Conservation (phyloP, 2,797 vertebrate genomes). For the Pampus argenteus region DNA sequence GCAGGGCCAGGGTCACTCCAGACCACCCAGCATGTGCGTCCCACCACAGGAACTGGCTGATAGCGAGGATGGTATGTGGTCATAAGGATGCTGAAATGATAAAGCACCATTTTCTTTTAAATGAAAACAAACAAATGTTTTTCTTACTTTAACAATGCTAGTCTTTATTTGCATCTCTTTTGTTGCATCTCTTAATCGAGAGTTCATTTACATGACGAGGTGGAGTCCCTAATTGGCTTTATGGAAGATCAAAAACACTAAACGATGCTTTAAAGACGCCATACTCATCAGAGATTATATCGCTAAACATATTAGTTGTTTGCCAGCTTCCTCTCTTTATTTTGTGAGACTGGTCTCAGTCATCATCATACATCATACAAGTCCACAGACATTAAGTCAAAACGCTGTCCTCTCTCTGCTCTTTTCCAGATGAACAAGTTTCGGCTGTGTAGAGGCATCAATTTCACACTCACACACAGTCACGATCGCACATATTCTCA, state of each 20-base stretch:
- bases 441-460: constrained; percentile 89
- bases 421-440: constrained; percentile 93
- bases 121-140: background rate
- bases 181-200: background rate
- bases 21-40: constrained; percentile 81
- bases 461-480: background rate
- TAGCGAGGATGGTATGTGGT: constrained; percentile 94
- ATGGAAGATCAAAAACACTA: no score
- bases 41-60: constrained; percentile 79
- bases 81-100: background rate
- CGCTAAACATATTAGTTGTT: no score
- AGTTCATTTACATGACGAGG: background rate
- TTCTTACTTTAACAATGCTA: background rate
- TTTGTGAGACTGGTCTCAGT: no score
- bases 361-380: background rate
- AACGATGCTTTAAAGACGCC: no score
- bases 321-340: background rate
- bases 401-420: constrained; percentile 25
- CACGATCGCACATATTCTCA: constrained; percentile 3
- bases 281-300: no score
- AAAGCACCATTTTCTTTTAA: background rate
- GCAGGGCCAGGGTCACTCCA: constrained; percentile 43
- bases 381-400: background rate
- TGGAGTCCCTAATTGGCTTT: no score
- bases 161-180: background rate